These are phyloP conservation scores for Drosophila triauraria DNA, from an alignment of 1,140 invertebrate species.

Conservation along the genomic window DNA sequence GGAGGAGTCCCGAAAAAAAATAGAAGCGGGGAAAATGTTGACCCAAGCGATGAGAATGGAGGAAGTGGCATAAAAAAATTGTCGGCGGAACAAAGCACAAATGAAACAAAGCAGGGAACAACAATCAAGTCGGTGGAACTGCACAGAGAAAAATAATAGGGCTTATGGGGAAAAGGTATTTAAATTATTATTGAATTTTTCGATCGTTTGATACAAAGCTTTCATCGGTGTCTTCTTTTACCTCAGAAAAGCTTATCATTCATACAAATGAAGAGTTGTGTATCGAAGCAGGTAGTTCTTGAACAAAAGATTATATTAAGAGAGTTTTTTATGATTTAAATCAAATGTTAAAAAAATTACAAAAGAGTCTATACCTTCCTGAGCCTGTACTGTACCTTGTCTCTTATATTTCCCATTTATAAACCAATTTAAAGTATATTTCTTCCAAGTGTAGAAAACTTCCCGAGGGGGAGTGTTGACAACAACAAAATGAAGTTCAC, in stretches of 20 bases:
- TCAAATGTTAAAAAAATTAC: too few relatives aligned
- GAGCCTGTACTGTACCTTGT: too few relatives aligned
- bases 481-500: constrained; percentile 51
- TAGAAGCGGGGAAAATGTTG: constrained; percentile 14
- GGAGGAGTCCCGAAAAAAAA: constrained; percentile 24
- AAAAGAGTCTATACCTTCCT: too few relatives aligned
- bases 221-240: too few relatives aligned
- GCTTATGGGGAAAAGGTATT: neutral
- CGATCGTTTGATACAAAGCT: too few relatives aligned
- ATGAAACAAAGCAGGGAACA: constrained; percentile 38
- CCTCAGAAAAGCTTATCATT: too few relatives aligned
- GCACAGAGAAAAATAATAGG: neutral
- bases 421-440: neutral
- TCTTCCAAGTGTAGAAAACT: constrained; percentile 4
- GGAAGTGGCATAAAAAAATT: constrained; percentile 31
- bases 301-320: too few relatives aligned
- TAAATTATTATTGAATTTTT: neutral
- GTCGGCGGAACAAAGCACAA: constrained; percentile 20
- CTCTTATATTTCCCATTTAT: neutral
- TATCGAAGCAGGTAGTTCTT: too few relatives aligned
- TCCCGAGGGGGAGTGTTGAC: constrained; percentile 26
- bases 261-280: too few relatives aligned
- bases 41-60: constrained; percentile 1
- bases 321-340: too few relatives aligned
- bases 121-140: constrained; percentile 43